phyloP scores from a whole-genome alignment of 2,797 vertebrate genomes.

The Cossypha dichroa region DNA sequence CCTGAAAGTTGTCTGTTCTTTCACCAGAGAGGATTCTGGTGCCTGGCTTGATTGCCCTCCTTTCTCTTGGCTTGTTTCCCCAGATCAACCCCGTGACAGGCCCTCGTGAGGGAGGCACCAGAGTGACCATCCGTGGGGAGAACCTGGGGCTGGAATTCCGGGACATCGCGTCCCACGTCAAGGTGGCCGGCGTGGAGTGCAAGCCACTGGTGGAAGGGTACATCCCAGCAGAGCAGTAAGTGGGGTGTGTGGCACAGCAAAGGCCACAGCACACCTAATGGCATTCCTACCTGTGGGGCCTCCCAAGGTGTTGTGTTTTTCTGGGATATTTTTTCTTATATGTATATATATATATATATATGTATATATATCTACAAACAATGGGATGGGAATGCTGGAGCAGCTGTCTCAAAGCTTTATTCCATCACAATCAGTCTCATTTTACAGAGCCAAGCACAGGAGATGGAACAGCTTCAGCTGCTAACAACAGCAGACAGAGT shows the following conservation, averaged over 20 bases:
- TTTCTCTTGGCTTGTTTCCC: background rate
- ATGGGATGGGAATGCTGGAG: too few species aligned
- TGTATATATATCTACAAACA: too few species aligned
- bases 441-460: too few species aligned
- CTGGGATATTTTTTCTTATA: too few species aligned
- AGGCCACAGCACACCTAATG: background rate
- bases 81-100: constrained; percentile 93
- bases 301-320: background rate
- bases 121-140: constrained; percentile 95
- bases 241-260: constrained; percentile 38
- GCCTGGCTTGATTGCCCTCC: background rate
- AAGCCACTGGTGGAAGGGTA: constrained; percentile 92
- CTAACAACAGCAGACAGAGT: too few species aligned
- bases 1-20: background rate
- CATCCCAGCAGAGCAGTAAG: constrained; percentile 97
- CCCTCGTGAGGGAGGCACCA: constrained; percentile 94
- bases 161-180: constrained; percentile 90
- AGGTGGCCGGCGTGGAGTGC: constrained; percentile 94
- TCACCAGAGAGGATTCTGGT: background rate
- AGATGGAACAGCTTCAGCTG: too few species aligned
- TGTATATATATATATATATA: too few species aligned
- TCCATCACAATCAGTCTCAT: too few species aligned
- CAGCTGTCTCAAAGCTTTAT: too few species aligned
- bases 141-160: constrained; percentile 94
- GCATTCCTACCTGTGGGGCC: background rate